Evolutionary conservation across 2,888 invertebrate species (phyloP).

Genomic region (Drosophila robusta): DNA sequence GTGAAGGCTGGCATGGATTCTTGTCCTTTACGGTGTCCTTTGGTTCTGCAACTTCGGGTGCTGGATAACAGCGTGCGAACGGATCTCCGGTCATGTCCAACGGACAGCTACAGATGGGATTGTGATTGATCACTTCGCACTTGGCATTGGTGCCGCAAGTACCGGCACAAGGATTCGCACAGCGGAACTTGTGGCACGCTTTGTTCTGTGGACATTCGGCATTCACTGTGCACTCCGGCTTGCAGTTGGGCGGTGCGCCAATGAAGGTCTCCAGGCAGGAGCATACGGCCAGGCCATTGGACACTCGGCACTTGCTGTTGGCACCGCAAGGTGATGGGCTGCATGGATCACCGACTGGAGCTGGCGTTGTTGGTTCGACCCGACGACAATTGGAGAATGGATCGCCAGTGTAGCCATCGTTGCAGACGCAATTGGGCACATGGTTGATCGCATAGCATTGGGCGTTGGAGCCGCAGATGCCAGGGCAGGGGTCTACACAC

Average conservation of each 20-base stretch:
- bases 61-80: conserved; percentile 90
- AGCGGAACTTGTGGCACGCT: conserved; percentile 93
- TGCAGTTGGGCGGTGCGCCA: conserved; percentile 92
- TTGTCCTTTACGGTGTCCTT: conserved; percentile 73
- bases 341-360: conserved; percentile 87
- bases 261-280: conserved; percentile 90
- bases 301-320: conserved; percentile 91
- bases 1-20: conserved; percentile 90
- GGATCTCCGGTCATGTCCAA: conserved; percentile 92
- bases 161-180: conserved; percentile 92
- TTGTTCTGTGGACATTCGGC: conserved; percentile 92
- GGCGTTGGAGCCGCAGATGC: conserved; percentile 93
- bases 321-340: conserved; percentile 92
- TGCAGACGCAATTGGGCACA: conserved; percentile 93
- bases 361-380: conserved; percentile 68
- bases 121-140: conserved; percentile 93
- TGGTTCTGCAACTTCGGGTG: conserved; percentile 68
- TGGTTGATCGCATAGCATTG: conserved; percentile 94
- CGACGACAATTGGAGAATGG: conserved; percentile 87
- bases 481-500: conserved; percentile 94
- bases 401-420: conserved; percentile 90
- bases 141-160: conserved; percentile 92
- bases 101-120: conserved; percentile 92
- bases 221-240: conserved; percentile 93
- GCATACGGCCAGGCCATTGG: conserved; percentile 91